Conservation (phyloP, 2,113 vertebrate species). For the Odobenus rosmarus region DNA sequence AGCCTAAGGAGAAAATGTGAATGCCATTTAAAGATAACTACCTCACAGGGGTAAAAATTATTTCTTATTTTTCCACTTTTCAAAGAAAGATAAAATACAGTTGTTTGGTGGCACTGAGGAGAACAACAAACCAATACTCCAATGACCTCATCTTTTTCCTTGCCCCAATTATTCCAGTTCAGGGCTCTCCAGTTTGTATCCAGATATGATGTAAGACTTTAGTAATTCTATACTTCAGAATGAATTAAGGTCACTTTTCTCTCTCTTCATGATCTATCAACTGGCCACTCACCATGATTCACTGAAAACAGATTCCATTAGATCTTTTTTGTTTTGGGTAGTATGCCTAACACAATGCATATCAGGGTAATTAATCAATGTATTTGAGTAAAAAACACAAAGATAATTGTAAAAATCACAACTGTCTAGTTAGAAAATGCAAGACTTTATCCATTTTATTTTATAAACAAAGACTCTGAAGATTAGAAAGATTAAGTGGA, state of each 20-base stretch:
- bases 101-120: neutral
- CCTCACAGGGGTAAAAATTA: neutral
- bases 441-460: neutral
- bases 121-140: neutral
- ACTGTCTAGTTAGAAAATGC: neutral
- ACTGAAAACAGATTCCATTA: neutral
- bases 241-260: neutral
- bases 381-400: neutral
- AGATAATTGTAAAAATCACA: neutral
- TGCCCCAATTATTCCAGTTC: neutral
- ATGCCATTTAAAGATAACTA: constrained; percentile 19
- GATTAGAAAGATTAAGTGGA: neutral
- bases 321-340: neutral
- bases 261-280: neutral
- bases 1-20: neutral
- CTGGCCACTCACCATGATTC: neutral
- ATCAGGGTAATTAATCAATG: neutral
- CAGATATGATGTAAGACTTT: neutral
- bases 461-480: neutral
- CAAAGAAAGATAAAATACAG: neutral
- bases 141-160: neutral
- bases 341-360: neutral
- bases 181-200: neutral
- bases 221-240: neutral
- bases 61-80: neutral